Evolutionary conservation across 2,888 invertebrate genomes (phyloP), one percentile per base, ranked within the genome.

Genomic region (Drosophila mulleri): DNA sequence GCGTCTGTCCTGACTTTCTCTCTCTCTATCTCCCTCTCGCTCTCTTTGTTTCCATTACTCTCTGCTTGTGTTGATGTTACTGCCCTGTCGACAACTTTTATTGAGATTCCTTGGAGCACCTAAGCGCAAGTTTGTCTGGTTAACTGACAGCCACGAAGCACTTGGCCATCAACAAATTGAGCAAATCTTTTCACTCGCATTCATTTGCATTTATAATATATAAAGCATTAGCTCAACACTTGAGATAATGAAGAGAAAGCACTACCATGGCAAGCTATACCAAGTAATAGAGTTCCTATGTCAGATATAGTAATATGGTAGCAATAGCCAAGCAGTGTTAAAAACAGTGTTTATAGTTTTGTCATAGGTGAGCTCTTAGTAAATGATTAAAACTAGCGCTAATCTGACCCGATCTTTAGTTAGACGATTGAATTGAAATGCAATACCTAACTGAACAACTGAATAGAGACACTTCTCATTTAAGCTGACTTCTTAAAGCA

Each of bases 101-200:
- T 85, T 82, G 81, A 75, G 74, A 82, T 83, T 87, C 79, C 77
- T 67, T 53, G 61, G 72, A 75, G 68, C 67, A 73, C 73, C 73
- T 77, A 48, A 35, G 39, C 52, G 57, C 70, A 54, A 50, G 50
- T 58, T 35, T 41, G 42, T 54, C 62, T 58, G 32, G 23, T 12
- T 39, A n/a, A 1, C 37, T 23, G 9, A 12, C 44, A 12, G n/a
- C 18, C 12, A n/a, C 35, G 39, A n/a, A 39, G 6, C 39, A 11
- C 29, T 37, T 14, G 47, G 23, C 35, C 44, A 37, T 26, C 58
- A 59, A 18, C 45, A 58, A 47, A 37, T 45, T 18, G 23, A 6
- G 16, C 16, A 44, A 44, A 57, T 44, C 57, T 20, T 50, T 18
- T 7, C 32, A 32, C 6, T 32, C 18, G 32, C 56, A 23, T 37